Evolutionary conservation across 2,888 invertebrate species (phyloP), one percentile per base, ranked within the genome.

Genomic region (Aspidapion aeneum): DNA sequence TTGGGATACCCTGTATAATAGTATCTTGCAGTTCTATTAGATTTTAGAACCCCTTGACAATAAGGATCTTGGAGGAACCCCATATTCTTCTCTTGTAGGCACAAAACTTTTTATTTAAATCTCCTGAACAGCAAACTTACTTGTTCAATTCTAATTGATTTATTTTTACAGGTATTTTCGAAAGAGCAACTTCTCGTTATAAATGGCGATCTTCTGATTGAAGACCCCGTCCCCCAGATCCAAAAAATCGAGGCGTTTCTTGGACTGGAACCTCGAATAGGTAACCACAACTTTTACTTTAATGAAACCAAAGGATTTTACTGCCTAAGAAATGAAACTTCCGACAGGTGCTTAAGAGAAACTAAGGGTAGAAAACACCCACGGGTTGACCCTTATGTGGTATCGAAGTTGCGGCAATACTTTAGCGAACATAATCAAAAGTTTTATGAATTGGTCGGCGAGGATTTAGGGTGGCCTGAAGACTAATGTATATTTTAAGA

Each of bases 281-380:
- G 89, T 61, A 86, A 89, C 73, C 91, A 92, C 78, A 94, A 96
- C 81, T 94, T 98, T 81, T 96, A 96, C 82, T 98, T 95, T 83
- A 98, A 99, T 82, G 90, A 91, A 81, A 96, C 95, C 17, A 96
- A 97, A 80, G 96, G 98, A 65, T 96, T 99, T 82, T 98, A 93
- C 81, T 98, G 98, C 79, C 83, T 93, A 75, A 84, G 93, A 74
- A 89, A 94, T 81, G 90, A 93, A 79, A 90, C 90, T 69, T 87
- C 90, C 71, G 86, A 94, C 85, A 86, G 94, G 81, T 88, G 97
- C 86, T 82, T 97, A 82, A 78, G 89, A 77, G 86, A 92, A 82
- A 87, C 96, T 80, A 90, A 93, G 75, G 90, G 93, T 61, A 84
- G 91, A 50, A 86, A 88, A 79, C 94, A 96, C 81, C 94, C 96